phyloP scores from a whole-genome alignment of 2,797 vertebrate species.

The Rhinella marina region DNA sequence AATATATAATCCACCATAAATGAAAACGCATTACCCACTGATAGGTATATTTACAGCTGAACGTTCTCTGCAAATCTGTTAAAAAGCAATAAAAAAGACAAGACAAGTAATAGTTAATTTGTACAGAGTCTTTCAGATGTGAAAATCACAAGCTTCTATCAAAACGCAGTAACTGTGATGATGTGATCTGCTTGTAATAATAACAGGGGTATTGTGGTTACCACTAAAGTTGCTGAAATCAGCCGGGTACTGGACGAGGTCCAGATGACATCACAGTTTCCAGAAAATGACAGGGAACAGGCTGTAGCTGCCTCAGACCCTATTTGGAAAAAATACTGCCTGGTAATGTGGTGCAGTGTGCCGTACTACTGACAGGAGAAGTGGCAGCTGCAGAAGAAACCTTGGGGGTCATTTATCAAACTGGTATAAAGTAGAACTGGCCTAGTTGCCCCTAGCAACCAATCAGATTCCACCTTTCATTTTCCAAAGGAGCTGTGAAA shows the following conservation, averaged over 20 bases:
- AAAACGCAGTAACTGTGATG: background rate
- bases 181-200: background rate
- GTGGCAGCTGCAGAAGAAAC: no score
- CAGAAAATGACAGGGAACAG: background rate
- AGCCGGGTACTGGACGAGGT: background rate
- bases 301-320: background rate
- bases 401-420: no score
- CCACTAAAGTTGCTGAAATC: background rate
- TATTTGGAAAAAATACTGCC: background rate
- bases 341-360: background rate
- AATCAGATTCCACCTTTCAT: no score
- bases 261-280: slow-evolving; percentile 17
- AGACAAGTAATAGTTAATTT: background rate
- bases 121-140: background rate
- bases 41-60: background rate
- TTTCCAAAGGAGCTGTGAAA: no score
- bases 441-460: no score
- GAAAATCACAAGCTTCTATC: background rate
- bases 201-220: background rate
- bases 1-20: background rate
- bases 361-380: background rate
- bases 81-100: background rate
- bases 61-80: background rate
- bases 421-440: no score
- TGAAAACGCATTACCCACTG: background rate